These are phyloP conservation scores for Polymixis lichenea DNA, from an alignment of 2,888 invertebrate genomes.

Conservation along the genomic window DNA sequence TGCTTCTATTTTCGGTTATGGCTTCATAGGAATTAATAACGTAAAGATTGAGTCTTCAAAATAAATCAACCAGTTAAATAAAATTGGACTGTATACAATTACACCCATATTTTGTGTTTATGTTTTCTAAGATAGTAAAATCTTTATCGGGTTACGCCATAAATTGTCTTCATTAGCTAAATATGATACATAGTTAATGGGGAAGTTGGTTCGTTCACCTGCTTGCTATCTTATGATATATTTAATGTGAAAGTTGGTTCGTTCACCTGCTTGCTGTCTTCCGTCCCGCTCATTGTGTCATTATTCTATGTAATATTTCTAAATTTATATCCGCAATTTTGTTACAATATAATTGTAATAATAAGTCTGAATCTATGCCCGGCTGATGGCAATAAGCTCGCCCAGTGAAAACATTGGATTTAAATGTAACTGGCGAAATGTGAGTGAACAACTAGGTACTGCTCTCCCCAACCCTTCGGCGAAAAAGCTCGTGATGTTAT, in stretches of 20 bases:
- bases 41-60: not conserved
- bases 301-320: not conserved
- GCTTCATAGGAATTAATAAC: not conserved
- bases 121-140: not conserved
- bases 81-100: not conserved
- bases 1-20: not conserved
- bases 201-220: not conserved
- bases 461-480: too few relatives aligned
- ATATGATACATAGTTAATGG: not conserved
- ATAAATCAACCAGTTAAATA: not conserved
- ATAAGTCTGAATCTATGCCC: too few relatives aligned
- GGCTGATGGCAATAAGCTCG: too few relatives aligned
- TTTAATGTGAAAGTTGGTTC: not conserved
- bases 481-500: too few relatives aligned
- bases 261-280: not conserved
- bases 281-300: not conserved
- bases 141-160: constrained; percentile 3
- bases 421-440: too few relatives aligned
- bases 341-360: too few relatives aligned
- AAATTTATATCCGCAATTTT: not conserved
- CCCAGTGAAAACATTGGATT: too few relatives aligned
- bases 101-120: not conserved
- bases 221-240: not conserved
- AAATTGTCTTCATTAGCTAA: not conserved
- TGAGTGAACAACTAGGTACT: too few relatives aligned